These are phyloP conservation scores for Miichthys miiuy DNA, from an alignment of 2,797 vertebrate species.

Conservation along the genomic window DNA sequence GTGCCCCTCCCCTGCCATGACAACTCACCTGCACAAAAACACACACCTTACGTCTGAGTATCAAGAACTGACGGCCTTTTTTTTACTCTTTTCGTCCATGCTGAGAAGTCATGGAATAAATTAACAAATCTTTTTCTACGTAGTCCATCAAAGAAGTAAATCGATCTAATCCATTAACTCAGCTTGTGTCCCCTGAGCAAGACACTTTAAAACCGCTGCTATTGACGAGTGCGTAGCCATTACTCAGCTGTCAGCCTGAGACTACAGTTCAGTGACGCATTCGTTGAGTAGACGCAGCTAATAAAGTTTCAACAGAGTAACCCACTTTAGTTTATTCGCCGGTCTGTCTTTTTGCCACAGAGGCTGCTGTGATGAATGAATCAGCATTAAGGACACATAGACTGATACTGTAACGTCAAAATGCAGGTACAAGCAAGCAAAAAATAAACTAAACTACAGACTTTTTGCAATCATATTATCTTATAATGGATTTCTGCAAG, in stretches of 20 bases:
- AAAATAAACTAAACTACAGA: background rate
- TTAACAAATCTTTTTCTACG: no score
- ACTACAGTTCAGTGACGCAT: background rate
- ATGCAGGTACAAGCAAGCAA: background rate
- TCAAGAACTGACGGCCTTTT: no score
- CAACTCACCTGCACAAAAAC: slow-evolving; percentile 56
- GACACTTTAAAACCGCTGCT: background rate
- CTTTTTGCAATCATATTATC: background rate
- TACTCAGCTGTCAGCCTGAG: background rate
- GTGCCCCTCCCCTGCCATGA: slow-evolving; percentile 87
- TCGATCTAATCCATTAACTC: background rate
- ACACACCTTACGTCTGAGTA: background rate
- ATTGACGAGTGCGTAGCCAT: background rate
- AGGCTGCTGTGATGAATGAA: no score
- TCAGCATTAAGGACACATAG: background rate
- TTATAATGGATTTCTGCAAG: background rate
- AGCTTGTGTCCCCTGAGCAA: background rate
- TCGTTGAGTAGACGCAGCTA: background rate
- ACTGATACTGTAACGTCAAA: background rate
- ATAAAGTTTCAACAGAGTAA: background rate
- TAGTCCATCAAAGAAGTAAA: background rate
- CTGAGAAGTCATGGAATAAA: no score
- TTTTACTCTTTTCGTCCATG: background rate
- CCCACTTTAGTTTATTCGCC: background rate
- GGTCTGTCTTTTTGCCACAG: background rate